Evolutionary conservation across 2,888 invertebrate genomes (phyloP), one percentile per base, ranked within the genome.

Genomic region (Drosophila anomalipes): DNA sequence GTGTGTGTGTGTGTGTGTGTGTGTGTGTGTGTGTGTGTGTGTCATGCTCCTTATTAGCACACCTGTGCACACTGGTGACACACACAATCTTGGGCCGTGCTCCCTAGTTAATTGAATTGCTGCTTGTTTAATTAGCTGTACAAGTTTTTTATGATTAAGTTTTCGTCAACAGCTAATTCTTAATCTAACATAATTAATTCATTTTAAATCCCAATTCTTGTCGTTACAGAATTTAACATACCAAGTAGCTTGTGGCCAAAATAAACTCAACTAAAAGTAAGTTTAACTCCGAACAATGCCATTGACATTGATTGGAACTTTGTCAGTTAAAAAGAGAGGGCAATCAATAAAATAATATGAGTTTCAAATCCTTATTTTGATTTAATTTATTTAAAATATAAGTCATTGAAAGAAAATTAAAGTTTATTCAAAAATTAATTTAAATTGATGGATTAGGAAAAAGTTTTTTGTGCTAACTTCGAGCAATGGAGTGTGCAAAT

Each of bases 91-190:
- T 63, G 59, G 47, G 67, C 57, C 60, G 60, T 62, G 49, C 19
- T 58, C 49, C 41, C 47, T 69, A 74, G 82, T 83, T 90, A 89
- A 87, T 90, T 90, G 85, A 90, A 87, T 87, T 84, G 90, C 84
- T 77, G 72, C 86, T 79, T 76, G 82, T 69, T 79, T 84, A 87
- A 90, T 87, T 87, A 89, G 74, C 82, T 84, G 74, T 61, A 74
- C 58, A 74, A 73, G 73, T 77, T 83, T 62, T 60, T 56, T 62
- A 70, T 82, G 78, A 85, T 78, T 74, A 79, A 71, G 68, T 79
- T 79, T 78, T 69, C 61, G 74, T 66, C 72, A 69, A 68, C 75
- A 73, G 60, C 54, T 59, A 70, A 72, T 52, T 66, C 56, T 49
- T 60, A 81, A 82, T 80, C 58, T 26, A 70, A 73, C 65, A 61